Evolutionary conservation across 2,888 invertebrate genomes (phyloP).

Genomic region (Deroplatys truncata): DNA sequence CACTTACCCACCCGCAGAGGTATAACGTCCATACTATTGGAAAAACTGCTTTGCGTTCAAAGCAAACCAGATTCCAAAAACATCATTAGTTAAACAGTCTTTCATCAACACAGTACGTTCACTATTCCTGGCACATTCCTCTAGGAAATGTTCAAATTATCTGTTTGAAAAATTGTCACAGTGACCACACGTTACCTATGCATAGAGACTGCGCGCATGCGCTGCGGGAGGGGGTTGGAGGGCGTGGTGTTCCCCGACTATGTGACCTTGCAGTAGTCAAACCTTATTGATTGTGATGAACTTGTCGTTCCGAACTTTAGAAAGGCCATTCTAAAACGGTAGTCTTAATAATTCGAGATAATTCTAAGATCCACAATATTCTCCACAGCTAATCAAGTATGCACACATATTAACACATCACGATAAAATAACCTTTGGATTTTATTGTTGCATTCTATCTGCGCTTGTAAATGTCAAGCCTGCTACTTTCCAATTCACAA

Average conservation of each 20-base stretch:
- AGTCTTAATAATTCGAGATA: background rate
- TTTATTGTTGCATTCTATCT: too few species aligned
- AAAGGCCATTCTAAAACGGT: background rate
- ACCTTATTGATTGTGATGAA: background rate
- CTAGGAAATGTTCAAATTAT: background rate
- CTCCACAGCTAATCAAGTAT: too few species aligned
- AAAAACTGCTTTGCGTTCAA: background rate
- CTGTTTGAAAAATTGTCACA: background rate
- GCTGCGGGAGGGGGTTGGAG: background rate
- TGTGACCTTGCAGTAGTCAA: background rate
- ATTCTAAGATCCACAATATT: too few species aligned
- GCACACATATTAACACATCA: too few species aligned
- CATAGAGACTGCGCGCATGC: background rate
- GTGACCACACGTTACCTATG: background rate
- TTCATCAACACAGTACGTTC: background rate
- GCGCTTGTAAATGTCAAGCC: too few species aligned
- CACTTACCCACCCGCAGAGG: background rate
- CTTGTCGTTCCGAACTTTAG: background rate
- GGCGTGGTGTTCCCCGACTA: background rate
- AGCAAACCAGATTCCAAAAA: background rate
- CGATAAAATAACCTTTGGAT: too few species aligned
- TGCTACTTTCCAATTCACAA: too few species aligned
- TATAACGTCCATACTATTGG: background rate
- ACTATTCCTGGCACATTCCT: background rate
- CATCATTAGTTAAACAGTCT: background rate